Evolutionary conservation across 1,140 invertebrate genomes (phyloP).

Genomic region (Drosophila kurseongensis): DNA sequence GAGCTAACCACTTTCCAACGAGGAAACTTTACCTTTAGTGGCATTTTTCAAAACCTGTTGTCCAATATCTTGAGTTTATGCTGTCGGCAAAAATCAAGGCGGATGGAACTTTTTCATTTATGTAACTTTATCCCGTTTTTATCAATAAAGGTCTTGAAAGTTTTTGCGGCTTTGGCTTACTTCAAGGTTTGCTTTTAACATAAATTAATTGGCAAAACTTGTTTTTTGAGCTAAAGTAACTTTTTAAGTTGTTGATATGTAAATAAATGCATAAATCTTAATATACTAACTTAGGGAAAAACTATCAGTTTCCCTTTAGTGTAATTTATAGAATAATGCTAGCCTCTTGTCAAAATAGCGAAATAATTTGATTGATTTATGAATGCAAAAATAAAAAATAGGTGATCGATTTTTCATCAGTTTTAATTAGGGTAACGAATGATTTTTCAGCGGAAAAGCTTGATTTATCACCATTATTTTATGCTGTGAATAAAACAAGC

Average conservation of each 20-base stretch:
- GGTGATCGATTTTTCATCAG: not conserved
- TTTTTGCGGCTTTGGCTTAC: constrained; percentile 13
- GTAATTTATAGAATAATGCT: too few species aligned
- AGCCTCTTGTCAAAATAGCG: not conserved
- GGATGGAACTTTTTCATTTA: constrained; percentile 24
- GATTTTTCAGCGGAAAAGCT: not conserved
- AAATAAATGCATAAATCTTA: not conserved
- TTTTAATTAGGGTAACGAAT: not conserved
- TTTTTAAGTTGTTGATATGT: not conserved
- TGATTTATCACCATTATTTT: not conserved
- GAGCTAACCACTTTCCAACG: constrained; percentile 23
- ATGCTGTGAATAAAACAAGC: not conserved
- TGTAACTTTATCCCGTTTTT: constrained; percentile 39
- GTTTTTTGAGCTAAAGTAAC: constrained; percentile 12
- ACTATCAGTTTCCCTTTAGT: not conserved
- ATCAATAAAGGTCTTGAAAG: constrained; percentile 43
- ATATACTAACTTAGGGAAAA: not conserved
- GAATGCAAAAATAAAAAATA: not conserved
- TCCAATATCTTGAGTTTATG: constrained; percentile 31
- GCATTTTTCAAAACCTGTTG: constrained; percentile 27
- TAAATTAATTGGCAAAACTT: constrained; percentile 42
- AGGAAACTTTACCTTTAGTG: constrained; percentile 34
- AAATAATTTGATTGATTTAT: not conserved
- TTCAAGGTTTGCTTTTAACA: constrained; percentile 9
- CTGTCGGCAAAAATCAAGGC: constrained; percentile 14